Evolutionary conservation across 2,113 vertebrate species (phyloP).

Genomic region (Illadopsis cleaveri): DNA sequence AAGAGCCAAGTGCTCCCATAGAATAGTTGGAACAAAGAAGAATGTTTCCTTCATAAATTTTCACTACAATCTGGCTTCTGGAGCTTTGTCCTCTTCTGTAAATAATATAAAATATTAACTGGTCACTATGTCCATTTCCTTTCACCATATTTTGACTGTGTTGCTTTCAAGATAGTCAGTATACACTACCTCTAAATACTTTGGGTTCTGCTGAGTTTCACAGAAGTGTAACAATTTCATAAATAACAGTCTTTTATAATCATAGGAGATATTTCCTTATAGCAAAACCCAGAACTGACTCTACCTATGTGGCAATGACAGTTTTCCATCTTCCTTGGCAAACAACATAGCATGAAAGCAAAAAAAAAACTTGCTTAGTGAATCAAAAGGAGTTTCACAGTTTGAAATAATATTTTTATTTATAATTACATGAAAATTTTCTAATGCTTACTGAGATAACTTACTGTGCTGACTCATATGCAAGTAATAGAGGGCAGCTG

Average conservation of each 20-base stretch:
- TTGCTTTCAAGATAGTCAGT: background rate
- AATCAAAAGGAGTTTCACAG: background rate
- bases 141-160: background rate
- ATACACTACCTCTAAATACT: background rate
- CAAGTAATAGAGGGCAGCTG: slow-evolving; percentile 77
- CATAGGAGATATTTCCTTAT: background rate
- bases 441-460: slow-evolving; percentile 28
- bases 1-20: background rate
- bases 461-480: slow-evolving; percentile 80
- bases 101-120: background rate
- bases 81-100: background rate
- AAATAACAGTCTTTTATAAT: background rate
- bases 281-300: background rate
- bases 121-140: background rate
- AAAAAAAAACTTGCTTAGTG: background rate
- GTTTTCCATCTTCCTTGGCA: background rate
- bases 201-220: background rate
- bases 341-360: background rate
- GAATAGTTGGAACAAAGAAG: background rate
- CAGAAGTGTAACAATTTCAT: background rate
- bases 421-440: background rate
- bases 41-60: background rate
- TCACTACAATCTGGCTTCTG: background rate
- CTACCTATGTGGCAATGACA: background rate
- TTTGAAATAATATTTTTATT: background rate